Evolutionary conservation across 2,797 vertebrate species (phyloP), one percentile per base, ranked within the genome.

Genomic region (Melanotaenia maccullochi): DNA sequence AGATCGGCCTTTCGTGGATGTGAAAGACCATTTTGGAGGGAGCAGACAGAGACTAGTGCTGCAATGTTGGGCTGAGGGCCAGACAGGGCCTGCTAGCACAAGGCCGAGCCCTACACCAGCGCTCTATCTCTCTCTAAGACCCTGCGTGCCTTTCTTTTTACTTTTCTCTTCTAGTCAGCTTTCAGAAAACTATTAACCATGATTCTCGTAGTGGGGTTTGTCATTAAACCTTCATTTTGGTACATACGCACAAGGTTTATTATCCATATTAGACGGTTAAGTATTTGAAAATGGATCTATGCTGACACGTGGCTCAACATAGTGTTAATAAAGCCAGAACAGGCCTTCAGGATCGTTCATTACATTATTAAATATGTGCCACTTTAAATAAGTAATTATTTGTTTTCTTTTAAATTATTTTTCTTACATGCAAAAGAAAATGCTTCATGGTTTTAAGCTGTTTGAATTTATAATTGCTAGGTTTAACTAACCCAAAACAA

Each of bases 21-120:
- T 60, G 69, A 74, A 51, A 79, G 68, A 73, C 18, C 28, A 33
- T 88, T 89, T 80, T 84, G 78, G 86, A 90, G 86, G 78, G 78
- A 91, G 87, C 83, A 68, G 79, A 87, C 83, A 73, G 72, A 73
- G 81, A 84, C 81, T 54, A 68, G 85, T 77, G 82, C 86, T 88
- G 85, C 84, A 85, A 87, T 88, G 81, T 76, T 90, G 90, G 91
- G 89, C 86, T 75, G 38, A 88, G 85, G 89, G 88, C 91, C 88
- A 92, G 89, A 75, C 82, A 25, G 76, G 91, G 90, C 92, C 90
- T 89, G 89, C 87, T 38, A 79, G 38, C 83, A 86, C 85, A 87
- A 90, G 90, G 90, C 92, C 87, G 52, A 88, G 84, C 83, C 84
- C 71, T 75, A 86, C 76, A 82, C 85, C 73, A 72, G 71, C 44